Base-by-base conservation (phyloP, 2,797 vertebrate genomes). In the Anguilla obscura region DNA sequence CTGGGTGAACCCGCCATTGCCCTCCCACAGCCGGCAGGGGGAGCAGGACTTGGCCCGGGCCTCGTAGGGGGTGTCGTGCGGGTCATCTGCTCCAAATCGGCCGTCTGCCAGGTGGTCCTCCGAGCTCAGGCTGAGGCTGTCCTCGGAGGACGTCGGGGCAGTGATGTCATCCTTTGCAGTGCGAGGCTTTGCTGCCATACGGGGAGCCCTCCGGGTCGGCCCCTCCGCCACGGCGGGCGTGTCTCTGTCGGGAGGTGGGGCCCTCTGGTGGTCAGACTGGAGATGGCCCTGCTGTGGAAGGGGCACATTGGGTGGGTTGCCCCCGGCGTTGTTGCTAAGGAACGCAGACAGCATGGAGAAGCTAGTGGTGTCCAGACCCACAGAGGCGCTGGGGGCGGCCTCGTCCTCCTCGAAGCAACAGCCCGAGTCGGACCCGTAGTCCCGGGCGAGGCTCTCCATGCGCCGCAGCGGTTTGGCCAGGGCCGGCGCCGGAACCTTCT, bases 111-210 rank as follows among this genome's bases (percentile, higher is more conserved):
- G 95, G 69, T 98, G 98, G 87, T 99, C 99, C 91, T 99, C 99
- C 0, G 98, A 99, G 93, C 98, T 99, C 36, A 99, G 97, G 92
- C 99, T 99, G 92, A 99, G 97, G 92, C 99, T 99, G 93, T 99
- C 99, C 0, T 99, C 98, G 0, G 99, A 99, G 0, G 98, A 99
- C 0, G 98, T 99, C 88, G 99, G 98, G 96, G 99, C 97, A 89
- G 97, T 97, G 91, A 99, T 98, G 92, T 99, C 98, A 91, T 99
- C 99, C 88, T 99, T 98, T 87, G 99, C 94, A 86, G 97, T 96
- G 94, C 99, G 98, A 0, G 99, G 99, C 91, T 98, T 98, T 33
- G 98, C 98, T 50, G 99, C 98, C 0, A 98, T 97, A 91, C 96
- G 96, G 9, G 98, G 97, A 90, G 99, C 97, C 94, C 98, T 99